Conservation (phyloP, 2,113 vertebrate species). For the Sinosuthora webbiana region DNA sequence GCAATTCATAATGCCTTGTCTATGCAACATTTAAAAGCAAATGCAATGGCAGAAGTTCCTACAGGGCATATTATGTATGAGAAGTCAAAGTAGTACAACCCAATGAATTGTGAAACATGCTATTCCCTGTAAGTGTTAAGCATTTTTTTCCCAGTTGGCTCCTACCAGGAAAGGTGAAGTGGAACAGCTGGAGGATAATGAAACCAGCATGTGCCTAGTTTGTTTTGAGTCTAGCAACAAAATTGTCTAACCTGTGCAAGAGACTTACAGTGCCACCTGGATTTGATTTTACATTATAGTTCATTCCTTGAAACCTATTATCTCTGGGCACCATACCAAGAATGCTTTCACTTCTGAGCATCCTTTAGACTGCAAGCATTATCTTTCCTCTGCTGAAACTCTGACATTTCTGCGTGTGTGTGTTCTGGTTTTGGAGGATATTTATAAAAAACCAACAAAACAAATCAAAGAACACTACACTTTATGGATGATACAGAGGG, state of each 20-base stretch:
- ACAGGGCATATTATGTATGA: constrained; percentile 5
- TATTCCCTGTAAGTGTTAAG: constrained; percentile 57
- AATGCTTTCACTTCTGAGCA: constrained; percentile 33
- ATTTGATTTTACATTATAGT: constrained; percentile 63
- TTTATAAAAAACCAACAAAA: not conserved
- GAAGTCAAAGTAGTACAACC: constrained; percentile 25
- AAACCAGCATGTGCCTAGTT: constrained; percentile 66
- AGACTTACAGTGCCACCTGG: constrained; percentile 56
- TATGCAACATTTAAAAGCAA: not conserved
- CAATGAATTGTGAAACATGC: constrained; percentile 50
- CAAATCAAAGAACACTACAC: not conserved
- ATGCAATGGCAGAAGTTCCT: constrained; percentile 10
- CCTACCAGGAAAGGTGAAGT: constrained; percentile 69
- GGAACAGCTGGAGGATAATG: constrained; percentile 67
- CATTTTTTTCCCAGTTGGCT: constrained; percentile 31
- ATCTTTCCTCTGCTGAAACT: not conserved
- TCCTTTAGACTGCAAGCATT: constrained; percentile 25
- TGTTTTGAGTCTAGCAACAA: constrained; percentile 63
- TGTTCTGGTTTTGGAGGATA: not conserved
- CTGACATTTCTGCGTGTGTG: not conserved
- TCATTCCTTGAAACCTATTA: constrained; percentile 63
- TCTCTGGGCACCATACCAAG: constrained; percentile 61
- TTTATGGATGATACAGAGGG: not conserved
- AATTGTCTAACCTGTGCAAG: constrained; percentile 57
- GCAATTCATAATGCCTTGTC: not conserved